These are phyloP conservation scores for Hippocampus zosterae DNA, from an alignment of 2,113 vertebrate genomes.

Conservation along the genomic window DNA sequence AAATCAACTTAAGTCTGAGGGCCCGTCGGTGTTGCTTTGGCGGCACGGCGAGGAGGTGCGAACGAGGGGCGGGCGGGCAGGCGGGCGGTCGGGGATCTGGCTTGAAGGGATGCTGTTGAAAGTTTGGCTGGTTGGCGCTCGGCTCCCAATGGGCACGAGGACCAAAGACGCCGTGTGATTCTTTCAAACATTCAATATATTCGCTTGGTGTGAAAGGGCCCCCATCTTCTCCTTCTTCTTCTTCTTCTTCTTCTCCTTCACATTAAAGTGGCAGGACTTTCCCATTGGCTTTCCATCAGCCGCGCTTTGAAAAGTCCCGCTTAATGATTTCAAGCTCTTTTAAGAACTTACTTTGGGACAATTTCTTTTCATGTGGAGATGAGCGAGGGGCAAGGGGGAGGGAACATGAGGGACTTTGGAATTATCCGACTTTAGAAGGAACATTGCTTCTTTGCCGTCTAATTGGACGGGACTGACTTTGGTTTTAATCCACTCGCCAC, in stretches of 20 bases:
- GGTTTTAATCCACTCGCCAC: conserved; percentile 60
- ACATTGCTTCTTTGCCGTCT: conserved; percentile 63
- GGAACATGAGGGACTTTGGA: conserved; percentile 71
- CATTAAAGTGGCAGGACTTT: conserved; percentile 76
- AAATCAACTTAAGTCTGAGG: not conserved
- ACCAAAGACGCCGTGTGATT: conserved; percentile 77
- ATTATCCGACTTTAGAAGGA: conserved; percentile 68
- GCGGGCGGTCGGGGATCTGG: conserved; percentile 29
- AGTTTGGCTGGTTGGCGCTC: conserved; percentile 65
- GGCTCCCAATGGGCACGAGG: conserved; percentile 69
- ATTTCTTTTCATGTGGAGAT: conserved; percentile 78
- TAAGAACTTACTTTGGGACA: conserved; percentile 76
- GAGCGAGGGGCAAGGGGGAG: conserved; percentile 66
- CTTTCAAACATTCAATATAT: conserved; percentile 78
- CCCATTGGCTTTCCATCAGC: conserved; percentile 76
- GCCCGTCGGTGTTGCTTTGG: not conserved
- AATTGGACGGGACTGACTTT: conserved; percentile 69
- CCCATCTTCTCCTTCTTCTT: conserved; percentile 70
- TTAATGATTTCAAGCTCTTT: conserved; percentile 78
- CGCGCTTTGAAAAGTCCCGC: conserved; percentile 73
- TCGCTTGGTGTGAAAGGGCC: conserved; percentile 75
- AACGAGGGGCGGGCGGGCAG: conserved; percentile 44
- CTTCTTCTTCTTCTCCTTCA: conserved; percentile 70
- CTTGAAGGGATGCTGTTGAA: conserved; percentile 46
- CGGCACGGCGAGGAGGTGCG: conserved; percentile 25